Evolutionary conservation across 2,113 vertebrate genomes (phyloP).

Genomic region (Solea senegalensis): DNA sequence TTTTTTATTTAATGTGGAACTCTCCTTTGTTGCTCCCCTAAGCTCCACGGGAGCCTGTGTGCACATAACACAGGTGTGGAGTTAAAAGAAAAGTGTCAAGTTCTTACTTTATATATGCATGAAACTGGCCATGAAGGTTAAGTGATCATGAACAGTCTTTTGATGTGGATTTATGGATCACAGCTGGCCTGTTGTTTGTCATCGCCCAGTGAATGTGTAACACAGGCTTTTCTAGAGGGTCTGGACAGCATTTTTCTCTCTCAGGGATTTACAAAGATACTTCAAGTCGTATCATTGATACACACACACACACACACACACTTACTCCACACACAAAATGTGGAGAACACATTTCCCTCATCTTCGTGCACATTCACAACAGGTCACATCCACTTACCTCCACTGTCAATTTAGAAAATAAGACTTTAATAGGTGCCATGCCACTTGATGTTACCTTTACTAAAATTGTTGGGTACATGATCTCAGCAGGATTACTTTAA

Average conservation of each 20-base stretch:
- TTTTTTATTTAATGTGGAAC: constrained; percentile 83
- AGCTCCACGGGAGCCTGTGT: constrained; percentile 62
- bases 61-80: constrained; percentile 68
- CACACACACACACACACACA: not conserved
- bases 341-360: not conserved
- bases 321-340: not conserved
- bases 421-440: constrained; percentile 3
- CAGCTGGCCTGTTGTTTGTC: constrained; percentile 47
- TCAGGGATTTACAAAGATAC: constrained; percentile 20
- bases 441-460: constrained; percentile 2
- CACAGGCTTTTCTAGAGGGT: constrained; percentile 20
- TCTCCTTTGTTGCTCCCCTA: constrained; percentile 78
- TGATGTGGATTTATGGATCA: constrained; percentile 54
- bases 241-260: not conserved
- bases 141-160: constrained; percentile 60
- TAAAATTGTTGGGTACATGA: not conserved
- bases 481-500: not conserved
- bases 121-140: constrained; percentile 71
- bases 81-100: constrained; percentile 56
- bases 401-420: not conserved
- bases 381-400: not conserved
- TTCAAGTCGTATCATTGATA: constrained; percentile 10
- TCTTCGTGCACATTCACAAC: constrained; percentile 10
- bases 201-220: constrained; percentile 24
- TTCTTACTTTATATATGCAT: constrained; percentile 51